Evolutionary conservation across 2,888 invertebrate species (phyloP).

Genomic region (Cactoblastis cactorum): DNA sequence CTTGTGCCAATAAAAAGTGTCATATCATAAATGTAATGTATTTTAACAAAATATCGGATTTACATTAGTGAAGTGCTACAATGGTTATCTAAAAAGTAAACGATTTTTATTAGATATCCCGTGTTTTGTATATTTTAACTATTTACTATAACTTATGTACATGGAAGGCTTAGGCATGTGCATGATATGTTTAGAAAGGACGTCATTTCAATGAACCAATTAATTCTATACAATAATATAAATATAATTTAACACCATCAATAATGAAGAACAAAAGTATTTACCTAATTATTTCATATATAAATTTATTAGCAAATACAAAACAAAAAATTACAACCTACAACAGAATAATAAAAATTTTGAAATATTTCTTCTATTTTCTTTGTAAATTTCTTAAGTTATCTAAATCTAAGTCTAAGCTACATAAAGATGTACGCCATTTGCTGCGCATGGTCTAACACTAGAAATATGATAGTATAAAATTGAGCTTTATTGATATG

Average conservation of each 20-base stretch:
- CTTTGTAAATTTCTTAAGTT: conserved; percentile 42
- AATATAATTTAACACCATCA: conserved; percentile 27
- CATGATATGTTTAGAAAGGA: conserved; percentile 33
- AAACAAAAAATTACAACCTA: conserved; percentile 31
- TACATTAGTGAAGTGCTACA: conserved; percentile 24
- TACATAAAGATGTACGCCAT: conserved; percentile 60
- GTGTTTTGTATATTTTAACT: conserved; percentile 25
- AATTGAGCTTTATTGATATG: conserved; percentile 79
- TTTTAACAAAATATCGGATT: conserved; percentile 6
- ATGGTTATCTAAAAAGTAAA: conserved; percentile 20
- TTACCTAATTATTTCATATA: conserved; percentile 14
- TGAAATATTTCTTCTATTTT: conserved; percentile 41
- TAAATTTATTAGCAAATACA: conserved; percentile 24
- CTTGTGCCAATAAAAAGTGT: conserved; percentile 26
- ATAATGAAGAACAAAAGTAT: conserved; percentile 23
- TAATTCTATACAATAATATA: conserved; percentile 28
- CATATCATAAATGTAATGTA: conserved; percentile 15
- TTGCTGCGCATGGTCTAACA: conserved; percentile 70
- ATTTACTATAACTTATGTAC: conserved; percentile 55
- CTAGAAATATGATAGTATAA: conserved; percentile 74
- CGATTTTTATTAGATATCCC: conserved; percentile 22
- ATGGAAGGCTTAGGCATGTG: conserved; percentile 71
- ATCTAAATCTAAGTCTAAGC: conserved; percentile 52
- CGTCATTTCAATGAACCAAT: conserved; percentile 31
- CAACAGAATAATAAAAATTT: conserved; percentile 38